Evolutionary conservation across 2,113 vertebrate genomes (phyloP).

Genomic region (Passer montanus): DNA sequence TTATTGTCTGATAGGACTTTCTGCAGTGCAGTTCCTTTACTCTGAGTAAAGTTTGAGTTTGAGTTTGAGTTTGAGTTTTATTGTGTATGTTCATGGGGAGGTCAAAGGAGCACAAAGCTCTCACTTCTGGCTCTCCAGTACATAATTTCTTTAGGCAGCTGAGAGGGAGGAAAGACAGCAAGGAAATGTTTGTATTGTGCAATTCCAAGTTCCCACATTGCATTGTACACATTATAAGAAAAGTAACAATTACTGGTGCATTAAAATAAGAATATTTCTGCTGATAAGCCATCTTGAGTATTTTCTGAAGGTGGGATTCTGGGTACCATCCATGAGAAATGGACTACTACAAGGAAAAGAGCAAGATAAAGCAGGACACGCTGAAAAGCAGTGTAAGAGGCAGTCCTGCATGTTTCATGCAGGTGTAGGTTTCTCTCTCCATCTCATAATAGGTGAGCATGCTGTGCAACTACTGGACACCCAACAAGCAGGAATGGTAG

Average conservation of each 20-base stretch:
- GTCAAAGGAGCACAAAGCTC: not conserved
- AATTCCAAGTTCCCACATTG: not conserved
- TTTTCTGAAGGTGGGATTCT: not conserved
- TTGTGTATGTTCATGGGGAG: not conserved
- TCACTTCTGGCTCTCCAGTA: not conserved
- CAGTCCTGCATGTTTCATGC: not conserved
- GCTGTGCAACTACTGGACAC: not conserved
- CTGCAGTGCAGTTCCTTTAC: not conserved
- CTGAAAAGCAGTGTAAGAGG: not conserved
- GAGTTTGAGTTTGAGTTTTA: not conserved
- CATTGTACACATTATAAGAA: not conserved
- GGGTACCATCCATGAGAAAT: not conserved
- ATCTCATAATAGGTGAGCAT: not conserved
- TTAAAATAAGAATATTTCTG: not conserved
- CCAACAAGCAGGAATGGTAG: not conserved
- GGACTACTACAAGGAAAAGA: not conserved
- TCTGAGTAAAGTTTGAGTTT: not conserved
- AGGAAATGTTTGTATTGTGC: fast-evolving
- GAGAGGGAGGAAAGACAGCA: not conserved
- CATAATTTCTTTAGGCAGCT: not conserved
- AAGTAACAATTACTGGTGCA: not conserved
- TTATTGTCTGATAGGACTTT: not conserved
- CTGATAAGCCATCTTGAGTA: not conserved
- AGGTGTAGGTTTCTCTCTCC: not conserved
- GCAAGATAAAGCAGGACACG: not conserved